A percentile compares a stretch with the other conserved stretches of the same genome.
These are phyloP conservation scores for Manis pentadactyla DNA, from an alignment of 2,797 vertebrate genomes.

Conservation along the genomic window DNA sequence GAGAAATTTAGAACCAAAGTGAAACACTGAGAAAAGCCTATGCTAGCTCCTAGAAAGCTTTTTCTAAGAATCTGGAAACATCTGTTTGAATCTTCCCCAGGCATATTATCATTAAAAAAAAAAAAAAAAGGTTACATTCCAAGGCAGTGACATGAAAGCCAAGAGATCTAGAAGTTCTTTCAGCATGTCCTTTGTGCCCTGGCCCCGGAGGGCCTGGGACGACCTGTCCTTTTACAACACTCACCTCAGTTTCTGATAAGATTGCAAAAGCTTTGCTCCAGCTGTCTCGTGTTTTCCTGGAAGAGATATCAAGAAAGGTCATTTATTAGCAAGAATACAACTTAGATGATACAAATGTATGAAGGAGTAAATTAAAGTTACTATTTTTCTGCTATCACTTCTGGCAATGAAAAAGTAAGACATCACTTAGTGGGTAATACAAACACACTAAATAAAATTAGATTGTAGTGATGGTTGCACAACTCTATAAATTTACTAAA, in stretches of 20 bases:
- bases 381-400: background rate
- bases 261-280: conserved; percentile 92
- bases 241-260: conserved; percentile 91
- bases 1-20: background rate
- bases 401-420: background rate
- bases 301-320: conserved; percentile 60
- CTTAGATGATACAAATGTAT: background rate
- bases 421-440: background rate
- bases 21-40: background rate
- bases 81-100: background rate
- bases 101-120: background rate
- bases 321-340: background rate
- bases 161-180: background rate
- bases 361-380: background rate
- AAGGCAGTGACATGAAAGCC: conserved; percentile 16
- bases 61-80: background rate
- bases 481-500: background rate
- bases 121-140: conserved; percentile 15
- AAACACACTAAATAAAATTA: background rate
- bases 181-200: background rate
- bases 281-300: conserved; percentile 91
- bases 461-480: background rate
- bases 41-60: background rate
- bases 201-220: background rate
- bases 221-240: background rate